These are phyloP conservation scores for Odontothrips loti DNA, from an alignment of 2,888 invertebrate genomes.

Conservation along the genomic window DNA sequence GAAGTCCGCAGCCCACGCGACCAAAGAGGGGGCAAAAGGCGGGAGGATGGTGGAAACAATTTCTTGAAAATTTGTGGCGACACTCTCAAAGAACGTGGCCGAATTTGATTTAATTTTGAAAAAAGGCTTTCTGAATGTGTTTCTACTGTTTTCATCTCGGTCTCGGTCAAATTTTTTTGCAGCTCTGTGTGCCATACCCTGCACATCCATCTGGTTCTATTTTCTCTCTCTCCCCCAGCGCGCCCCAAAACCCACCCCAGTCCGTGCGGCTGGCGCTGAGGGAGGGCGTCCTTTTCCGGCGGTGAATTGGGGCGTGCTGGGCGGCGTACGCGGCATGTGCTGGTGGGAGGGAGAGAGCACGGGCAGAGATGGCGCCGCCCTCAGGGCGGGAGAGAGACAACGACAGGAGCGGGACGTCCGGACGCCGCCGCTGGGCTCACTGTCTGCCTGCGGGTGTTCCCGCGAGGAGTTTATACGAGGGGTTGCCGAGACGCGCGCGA, in stretches of 20 bases:
- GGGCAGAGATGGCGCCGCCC: too few species aligned
- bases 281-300: constrained; percentile 20
- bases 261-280: neutral
- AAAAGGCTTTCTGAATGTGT: too few species aligned
- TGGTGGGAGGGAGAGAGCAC: too few species aligned
- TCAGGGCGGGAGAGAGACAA: neutral
- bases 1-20: neutral
- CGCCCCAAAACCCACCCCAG: neutral
- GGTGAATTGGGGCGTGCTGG: constrained; percentile 13
- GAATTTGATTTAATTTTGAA: too few species aligned
- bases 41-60: too few species aligned
- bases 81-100: too few species aligned
- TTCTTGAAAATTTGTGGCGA: too few species aligned
- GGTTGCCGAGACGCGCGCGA: neutral
- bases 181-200: too few species aligned
- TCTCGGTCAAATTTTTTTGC: too few species aligned
- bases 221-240: neutral
- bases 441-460: constrained; percentile 18
- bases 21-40: neutral
- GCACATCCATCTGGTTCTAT: neutral
- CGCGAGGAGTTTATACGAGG: neutral
- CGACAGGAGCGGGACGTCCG: neutral
- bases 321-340: neutral
- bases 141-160: too few species aligned
- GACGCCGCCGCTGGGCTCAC: neutral